Evolutionary conservation across 1,140 invertebrate genomes (phyloP), one percentile per base, ranked within the genome.

Genomic region (Drosophila seguyi): DNA sequence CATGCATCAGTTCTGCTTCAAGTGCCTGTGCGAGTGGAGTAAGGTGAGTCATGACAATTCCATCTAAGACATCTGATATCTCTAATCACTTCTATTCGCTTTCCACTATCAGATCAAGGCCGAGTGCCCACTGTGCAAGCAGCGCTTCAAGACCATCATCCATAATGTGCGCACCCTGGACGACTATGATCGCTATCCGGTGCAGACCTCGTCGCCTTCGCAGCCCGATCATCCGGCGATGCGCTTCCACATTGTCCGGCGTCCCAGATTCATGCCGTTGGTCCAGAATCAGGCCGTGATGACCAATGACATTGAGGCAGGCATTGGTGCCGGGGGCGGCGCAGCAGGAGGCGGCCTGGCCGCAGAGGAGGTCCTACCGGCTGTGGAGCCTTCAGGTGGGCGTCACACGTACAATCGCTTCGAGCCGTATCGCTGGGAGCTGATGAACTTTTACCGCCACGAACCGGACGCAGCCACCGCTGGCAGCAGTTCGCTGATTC

Each of bases 41-140:
- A 98, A 98, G 94, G 96, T 96, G 20, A 65, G 56, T 60, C 1
- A 2, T 16, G 7, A 5, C 14, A 91, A 68, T 57, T 68, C 10
- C 5, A 6, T 50, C 10, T 0, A 10, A 6, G 13, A n/a, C 1
- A n/a, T 25, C 18, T 10, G 20, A 16, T 16, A 25, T 25, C 31
- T 38, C 13, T 44, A 20, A 44, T 20, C 36, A 38, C 14, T 6
- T 6, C 2, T 34, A 8, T 25, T 11, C n/a, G 11, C 18, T 25
- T 31, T 18, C 13, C n/a, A 4, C 1, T 8, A 13, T 7, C 87
- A 95, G 95, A 96, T 98, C 10, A 98, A 99, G 93, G 95, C 97
- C 14, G 98, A 97, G 90, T 99, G 98, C 93, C 98, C 98, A 6
- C 93, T 99, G 0, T 99, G 98, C 93, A 99, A 99, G 83, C 97